A percentile compares a stretch with the other conserved stretches of the same genome.
phyloP scores from a whole-genome alignment of 2,113 vertebrate species.

The Syrmaticus mikado region DNA sequence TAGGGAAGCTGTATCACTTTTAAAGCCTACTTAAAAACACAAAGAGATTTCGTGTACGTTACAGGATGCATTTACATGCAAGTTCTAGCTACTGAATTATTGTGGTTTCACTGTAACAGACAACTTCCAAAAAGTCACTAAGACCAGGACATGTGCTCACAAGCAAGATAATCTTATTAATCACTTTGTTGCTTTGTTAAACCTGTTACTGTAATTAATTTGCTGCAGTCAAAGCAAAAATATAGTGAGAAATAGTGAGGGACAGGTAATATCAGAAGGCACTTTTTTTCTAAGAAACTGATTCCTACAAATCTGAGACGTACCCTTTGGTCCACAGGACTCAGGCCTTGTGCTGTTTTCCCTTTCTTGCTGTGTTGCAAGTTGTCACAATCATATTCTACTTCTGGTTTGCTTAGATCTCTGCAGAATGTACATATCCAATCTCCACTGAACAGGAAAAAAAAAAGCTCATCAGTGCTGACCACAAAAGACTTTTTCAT shows the following conservation, averaged over 20 bases:
- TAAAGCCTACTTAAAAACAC: not conserved
- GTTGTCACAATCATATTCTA: conserved; percentile 95
- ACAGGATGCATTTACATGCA: not conserved
- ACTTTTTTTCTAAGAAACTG: not conserved
- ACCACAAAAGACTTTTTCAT: not conserved
- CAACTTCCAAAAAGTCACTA: not conserved
- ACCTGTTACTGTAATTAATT: not conserved
- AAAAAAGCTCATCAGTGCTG: not conserved
- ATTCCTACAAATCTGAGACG: conserved; percentile 43
- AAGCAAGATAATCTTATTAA: not conserved
- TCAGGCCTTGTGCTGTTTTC: conserved; percentile 85
- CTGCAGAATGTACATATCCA: conserved; percentile 99
- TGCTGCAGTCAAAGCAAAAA: not conserved
- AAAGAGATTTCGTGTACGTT: not conserved
- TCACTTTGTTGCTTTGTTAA: not conserved
- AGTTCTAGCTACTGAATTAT: not conserved
- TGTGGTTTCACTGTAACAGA: not conserved
- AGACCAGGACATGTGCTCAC: not conserved
- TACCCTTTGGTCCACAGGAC: conserved; percentile 93
- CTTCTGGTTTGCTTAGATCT: conserved; percentile 90
- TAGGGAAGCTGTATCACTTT: not conserved
- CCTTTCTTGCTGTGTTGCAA: conserved; percentile 87
- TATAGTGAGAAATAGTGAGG: not conserved
- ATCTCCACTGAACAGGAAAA: conserved; percentile 85
- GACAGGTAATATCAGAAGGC: not conserved